A percentile compares a stretch with the other conserved stretches of the same genome.
Evolutionary conservation across 2,888 invertebrate species (phyloP).

Genomic region (Baccha elongata): DNA sequence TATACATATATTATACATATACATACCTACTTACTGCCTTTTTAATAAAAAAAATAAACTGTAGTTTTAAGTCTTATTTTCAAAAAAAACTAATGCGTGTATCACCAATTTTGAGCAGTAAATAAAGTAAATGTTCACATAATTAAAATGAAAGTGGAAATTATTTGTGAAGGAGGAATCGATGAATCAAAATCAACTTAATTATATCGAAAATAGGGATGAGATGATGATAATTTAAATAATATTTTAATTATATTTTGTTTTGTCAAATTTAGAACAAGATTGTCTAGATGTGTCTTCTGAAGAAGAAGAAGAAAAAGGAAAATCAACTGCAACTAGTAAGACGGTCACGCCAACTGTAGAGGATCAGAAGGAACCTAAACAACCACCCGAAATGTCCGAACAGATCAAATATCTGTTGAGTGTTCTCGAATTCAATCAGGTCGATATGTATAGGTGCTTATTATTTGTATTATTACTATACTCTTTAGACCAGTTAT

Average conservation of each 20-base stretch:
- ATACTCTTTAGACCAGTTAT: no score
- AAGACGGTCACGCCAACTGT: conserved; percentile 61
- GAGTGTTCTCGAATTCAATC: conserved; percentile 81
- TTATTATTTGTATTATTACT: neutral
- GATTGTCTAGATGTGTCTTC: conserved; percentile 77
- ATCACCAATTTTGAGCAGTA: no score
- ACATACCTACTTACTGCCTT: no score
- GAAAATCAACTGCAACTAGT: conserved; percentile 76
- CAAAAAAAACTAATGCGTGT: no score
- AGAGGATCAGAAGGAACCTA: conserved; percentile 61
- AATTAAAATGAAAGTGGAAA: no score
- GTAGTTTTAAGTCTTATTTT: no score
- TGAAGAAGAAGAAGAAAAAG: conserved; percentile 77
- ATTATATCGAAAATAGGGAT: no score
- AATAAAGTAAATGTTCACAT: no score
- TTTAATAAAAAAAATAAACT: no score
- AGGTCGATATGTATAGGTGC: conserved; percentile 82
- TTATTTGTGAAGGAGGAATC: no score
- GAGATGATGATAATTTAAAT: neutral
- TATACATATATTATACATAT: no score
- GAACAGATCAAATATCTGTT: conserved; percentile 79
- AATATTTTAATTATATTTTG: conserved; percentile 72
- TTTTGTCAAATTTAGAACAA: conserved; percentile 76
- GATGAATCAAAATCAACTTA: no score
- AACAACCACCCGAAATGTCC: conserved; percentile 78